Base-by-base conservation (phyloP, 2,113 vertebrate species). In the Ctenodactylus gundi region DNA sequence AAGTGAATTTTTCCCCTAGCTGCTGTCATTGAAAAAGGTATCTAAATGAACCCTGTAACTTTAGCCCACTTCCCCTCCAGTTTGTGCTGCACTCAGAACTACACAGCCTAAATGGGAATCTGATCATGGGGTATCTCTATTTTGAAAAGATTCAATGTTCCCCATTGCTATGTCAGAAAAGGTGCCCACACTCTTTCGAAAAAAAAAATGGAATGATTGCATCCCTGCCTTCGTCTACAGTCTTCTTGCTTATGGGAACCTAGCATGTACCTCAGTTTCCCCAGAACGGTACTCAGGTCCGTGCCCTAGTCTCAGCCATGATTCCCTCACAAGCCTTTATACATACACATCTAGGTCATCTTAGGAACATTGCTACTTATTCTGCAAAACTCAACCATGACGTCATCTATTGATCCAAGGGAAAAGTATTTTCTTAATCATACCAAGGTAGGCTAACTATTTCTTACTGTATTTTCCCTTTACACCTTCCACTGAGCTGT, bases 261-360 rank as follows among this genome's bases (percentile, higher is more conserved):
- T 73, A 21, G 17, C 7, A 4, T 9, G 17, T 2, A 14, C 58
- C 25, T 60, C 4, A 4, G 3, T 44, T 87, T 57, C 20, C 83
- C 39, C 31, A 44, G 77, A 65, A 83, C 29, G 11, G 17, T 7
- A 21, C 7, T 70, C 46, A 51, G 2, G 21, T 51, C 72, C 6
- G 4, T 6, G 9, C 17, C 20, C 15, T 14, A 27, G 53, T 18
- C 4, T 25, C 23, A 3, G n/a, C 7, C 25, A 4, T 9, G 9
- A 12, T 20, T 6, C 55, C 77, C 25, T 13, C 36, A 31, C 14
- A 73, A 51, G 27, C 3, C 53, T 49, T 77, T 8, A 17, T 12
- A 1, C 1, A 18, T 2, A 4, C 39, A 21, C 31, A 11, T 2
- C 1, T n/a, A 3, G 3, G 34, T n/a, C 14, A 4, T 44, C 34